Evolutionary conservation across 2,888 invertebrate species (phyloP).

Genomic region (Drosophila algonquin): DNA sequence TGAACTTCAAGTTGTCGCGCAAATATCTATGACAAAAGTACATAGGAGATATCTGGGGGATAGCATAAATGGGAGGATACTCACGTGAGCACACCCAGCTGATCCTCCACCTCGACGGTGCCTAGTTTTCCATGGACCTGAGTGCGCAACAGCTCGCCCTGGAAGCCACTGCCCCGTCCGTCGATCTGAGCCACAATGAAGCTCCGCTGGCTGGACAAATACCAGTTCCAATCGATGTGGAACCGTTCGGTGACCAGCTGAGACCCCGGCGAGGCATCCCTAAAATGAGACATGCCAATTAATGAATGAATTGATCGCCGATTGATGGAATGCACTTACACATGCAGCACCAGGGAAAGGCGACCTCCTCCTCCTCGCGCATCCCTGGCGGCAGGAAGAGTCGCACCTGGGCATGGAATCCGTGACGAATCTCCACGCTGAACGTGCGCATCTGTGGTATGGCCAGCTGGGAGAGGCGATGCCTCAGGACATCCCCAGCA

Average conservation of each 20-base stretch:
- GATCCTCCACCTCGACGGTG: constrained; percentile 91
- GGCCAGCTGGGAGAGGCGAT: constrained; percentile 88
- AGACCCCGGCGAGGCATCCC: constrained; percentile 92
- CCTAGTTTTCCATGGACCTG: constrained; percentile 90
- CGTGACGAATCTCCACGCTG: constrained; percentile 87
- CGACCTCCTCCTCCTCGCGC: constrained; percentile 92
- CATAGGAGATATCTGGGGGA: too few relatives aligned
- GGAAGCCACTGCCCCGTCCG: constrained; percentile 93
- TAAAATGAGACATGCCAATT: constrained; percentile 67
- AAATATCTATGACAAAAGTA: constrained; percentile 86
- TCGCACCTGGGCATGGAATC: constrained; percentile 90
- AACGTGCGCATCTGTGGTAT: constrained; percentile 90
- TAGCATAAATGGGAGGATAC: constrained; percentile 59
- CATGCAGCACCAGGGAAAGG: constrained; percentile 92
- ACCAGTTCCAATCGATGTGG: constrained; percentile 92
- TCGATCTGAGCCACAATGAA: constrained; percentile 95
- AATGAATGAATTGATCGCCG: too few relatives aligned
- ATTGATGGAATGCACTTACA: constrained; percentile 86
- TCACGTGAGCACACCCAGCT: constrained; percentile 88
- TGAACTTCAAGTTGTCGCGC: constrained; percentile 91
- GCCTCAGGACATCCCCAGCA: constrained; percentile 87
- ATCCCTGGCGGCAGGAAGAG: constrained; percentile 92
- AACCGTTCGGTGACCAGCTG: constrained; percentile 93
- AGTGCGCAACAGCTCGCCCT: constrained; percentile 90
- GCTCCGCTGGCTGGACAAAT: constrained; percentile 91